Evolutionary conservation across 2,113 vertebrate genomes (phyloP).

Genomic region (Taurulus bubalis): DNA sequence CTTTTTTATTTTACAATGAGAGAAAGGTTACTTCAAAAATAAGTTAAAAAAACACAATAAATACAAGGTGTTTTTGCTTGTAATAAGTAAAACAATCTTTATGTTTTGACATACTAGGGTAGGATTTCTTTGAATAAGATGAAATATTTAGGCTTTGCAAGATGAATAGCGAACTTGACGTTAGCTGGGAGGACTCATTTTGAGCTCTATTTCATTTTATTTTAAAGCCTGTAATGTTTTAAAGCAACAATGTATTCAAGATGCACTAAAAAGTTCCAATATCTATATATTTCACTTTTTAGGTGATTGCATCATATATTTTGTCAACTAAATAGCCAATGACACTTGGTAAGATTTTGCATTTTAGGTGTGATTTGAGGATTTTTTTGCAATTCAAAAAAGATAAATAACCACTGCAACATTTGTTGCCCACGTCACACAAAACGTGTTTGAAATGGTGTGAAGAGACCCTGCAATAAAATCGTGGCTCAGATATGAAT

Average conservation of each 20-base stretch:
- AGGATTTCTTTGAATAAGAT: too few relatives aligned
- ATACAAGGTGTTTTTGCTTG: too few relatives aligned
- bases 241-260: too few relatives aligned
- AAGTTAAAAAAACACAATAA: too few relatives aligned
- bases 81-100: too few relatives aligned
- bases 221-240: too few relatives aligned
- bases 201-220: too few relatives aligned
- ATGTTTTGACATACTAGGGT: too few relatives aligned
- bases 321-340: neutral
- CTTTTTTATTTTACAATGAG: neutral
- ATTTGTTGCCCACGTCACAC: neutral
- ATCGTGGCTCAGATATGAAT: constrained; percentile 9
- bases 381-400: neutral
- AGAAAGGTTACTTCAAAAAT: too few relatives aligned
- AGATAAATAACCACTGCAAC: neutral
- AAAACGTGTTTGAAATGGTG: constrained; percentile 16
- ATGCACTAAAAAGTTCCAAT: neutral
- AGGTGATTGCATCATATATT: neutral
- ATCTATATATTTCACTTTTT: neutral
- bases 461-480: constrained; percentile 18
- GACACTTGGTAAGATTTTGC: neutral
- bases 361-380: neutral
- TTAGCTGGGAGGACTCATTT: too few relatives aligned
- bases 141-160: too few relatives aligned
- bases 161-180: too few relatives aligned